These are phyloP conservation scores for Petrocephalus sullivani DNA, from an alignment of 2,797 vertebrate genomes.

Conservation along the genomic window DNA sequence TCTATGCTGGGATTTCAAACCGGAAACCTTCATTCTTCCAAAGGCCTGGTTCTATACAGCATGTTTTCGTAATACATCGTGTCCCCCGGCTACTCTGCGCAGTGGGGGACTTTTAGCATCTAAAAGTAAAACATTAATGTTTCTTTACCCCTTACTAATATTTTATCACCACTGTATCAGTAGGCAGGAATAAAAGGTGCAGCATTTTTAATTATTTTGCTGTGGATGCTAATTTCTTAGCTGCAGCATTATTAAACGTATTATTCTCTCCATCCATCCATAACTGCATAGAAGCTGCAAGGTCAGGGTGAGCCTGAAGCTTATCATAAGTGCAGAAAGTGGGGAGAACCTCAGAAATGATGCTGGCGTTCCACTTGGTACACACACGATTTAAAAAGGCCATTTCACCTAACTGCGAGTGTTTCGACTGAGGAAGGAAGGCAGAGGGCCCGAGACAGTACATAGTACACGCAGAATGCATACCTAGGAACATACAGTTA, in stretches of 20 bases:
- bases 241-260: background rate
- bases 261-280: constrained; percentile 6
- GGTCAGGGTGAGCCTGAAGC: background rate
- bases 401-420: background rate
- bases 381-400: background rate
- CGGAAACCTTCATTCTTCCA: constrained; percentile 34
- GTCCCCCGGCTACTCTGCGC: constrained; percentile 37
- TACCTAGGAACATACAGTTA: background rate
- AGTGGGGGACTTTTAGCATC: constrained; percentile 37
- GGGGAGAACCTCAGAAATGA: background rate
- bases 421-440: background rate
- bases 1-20: constrained; percentile 29
- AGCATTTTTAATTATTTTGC: background rate
- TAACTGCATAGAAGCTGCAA: background rate
- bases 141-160: background rate
- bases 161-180: constrained; percentile 51
- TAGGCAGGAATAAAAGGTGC: background rate
- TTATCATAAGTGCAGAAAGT: background rate
- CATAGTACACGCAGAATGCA: background rate
- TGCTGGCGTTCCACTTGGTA: background rate
- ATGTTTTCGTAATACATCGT: constrained; percentile 49
- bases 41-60: constrained; percentile 33
- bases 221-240: background rate
- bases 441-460: background rate
- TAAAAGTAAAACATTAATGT: constrained; percentile 41